Evolutionary conservation across 2,113 vertebrate species (phyloP), one percentile per base, ranked within the genome.

Genomic region (Perognathus longimembris): DNA sequence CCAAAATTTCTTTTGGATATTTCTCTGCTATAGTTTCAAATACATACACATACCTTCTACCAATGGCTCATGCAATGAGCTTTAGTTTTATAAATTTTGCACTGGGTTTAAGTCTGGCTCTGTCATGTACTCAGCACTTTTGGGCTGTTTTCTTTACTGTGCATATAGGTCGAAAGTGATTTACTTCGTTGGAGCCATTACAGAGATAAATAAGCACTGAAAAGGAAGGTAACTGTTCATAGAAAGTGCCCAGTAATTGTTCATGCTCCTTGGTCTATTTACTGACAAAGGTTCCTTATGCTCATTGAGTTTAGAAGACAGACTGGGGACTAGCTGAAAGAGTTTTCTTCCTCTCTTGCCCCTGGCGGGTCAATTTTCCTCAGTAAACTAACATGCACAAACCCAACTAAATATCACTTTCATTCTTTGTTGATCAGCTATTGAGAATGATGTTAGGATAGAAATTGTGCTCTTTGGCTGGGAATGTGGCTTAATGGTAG

Each of bases 211-310:
- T 28, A 70, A 36, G 85, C 4, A 42, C 0, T 21, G 34, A 87
- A 80, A 34, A 82, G 34, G 45, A 88, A 91, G 77, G 36, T 77
- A 92, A 85, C 50, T 40, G 32, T 45, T 40, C 20, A n/a, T 22
- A 63, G 66, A 30, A 75, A 64, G 50, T 14, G 59, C 59, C 75
- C 57, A 32, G 18, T 24, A 90, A 90, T n/a, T 34, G 20, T n/a
- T 63, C 22, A 28, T 66, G 63, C 6, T 26, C 64, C 63, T 77
- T 91, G 24, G 50, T 14, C 26, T 82, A 21, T 26, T 76, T 84
- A 87, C 71, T 40, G 20, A 75, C 11, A 45, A 71, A 95, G 82
- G 9, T 91, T 74, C 45, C 83, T 86, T 71, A n/a, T 64, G 17
- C 36, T 84, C 67, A 74, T 71, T 90, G 74, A 67, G 88, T 28